Base-by-base conservation (phyloP, 2,888 invertebrate species). In the Himalopsyche japonica region DNA sequence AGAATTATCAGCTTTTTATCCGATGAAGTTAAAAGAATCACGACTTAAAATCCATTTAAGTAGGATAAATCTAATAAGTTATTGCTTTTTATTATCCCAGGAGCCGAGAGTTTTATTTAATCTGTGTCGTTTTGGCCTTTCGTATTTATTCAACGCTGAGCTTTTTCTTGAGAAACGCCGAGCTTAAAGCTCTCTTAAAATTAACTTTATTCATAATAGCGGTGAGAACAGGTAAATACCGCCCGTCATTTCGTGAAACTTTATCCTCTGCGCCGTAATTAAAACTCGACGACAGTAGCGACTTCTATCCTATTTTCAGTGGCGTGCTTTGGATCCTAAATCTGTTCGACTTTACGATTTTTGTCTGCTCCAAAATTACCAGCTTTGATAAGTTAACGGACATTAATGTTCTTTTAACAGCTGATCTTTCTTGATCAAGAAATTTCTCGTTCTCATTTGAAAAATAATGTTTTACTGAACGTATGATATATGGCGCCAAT, bases 151-250 rank as follows among this genome's bases (percentile, higher is more conserved):
- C 32, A 76, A 27, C n/a, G 37, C 77, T 76, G 32, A 37, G 37
- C 34, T 76, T 76, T 76, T 76, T 76, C 37, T 76, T 76, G 57
- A 57, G 57, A 57, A 57, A 57, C 57, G 57, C 57, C 57, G 57
- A 57, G 57, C 57, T 57, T 57, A 8, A 57, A 57, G 57, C 57
- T 57, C 57, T 24, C 27, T 80, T 79, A 83, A 83, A 83, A 83
- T 83, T 64, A 83, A 83, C 70, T 79, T 64, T 79, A 79, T 83
- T 83, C 79, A 83, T 83, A 83, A 83, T 30, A 57, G 79, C 49
- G 43, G 64, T 12, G 80, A 79, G 83, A 43, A 70, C 79, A 78
- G 76, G 83, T 47, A 49, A 81, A 81, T 70, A 81, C 76, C 37
- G 81, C 70, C 32, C 64, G 81, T 81, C 81, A 81, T 81, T 70